Base-by-base conservation (phyloP, 2,113 vertebrate genomes). In the Silurus glanis region DNA sequence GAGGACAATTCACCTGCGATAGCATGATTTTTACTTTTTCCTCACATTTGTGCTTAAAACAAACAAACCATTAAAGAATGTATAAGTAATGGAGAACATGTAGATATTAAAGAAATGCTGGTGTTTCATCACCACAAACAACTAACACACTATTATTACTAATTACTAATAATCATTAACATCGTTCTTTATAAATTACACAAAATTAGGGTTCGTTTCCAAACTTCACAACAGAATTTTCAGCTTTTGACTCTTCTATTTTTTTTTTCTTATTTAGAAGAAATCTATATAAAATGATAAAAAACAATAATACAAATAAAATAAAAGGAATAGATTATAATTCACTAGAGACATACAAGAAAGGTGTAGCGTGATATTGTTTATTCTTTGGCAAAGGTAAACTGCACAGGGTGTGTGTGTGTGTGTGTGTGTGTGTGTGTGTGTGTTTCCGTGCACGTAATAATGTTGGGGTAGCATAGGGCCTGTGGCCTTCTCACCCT, bases 401-500 rank as follows among this genome's bases (percentile, higher is more conserved):
- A 1, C n/a, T 25, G 51, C 17, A 55, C 12, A 4, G 19, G 6
- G 8, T 59, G 55, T 59, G 78, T 37, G 28, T 80, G 56, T 58
- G 75, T 76, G 49, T 13, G 21, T 76, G 21, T 53, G 47, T 78
- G 75, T n/a, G 9, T 74, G 69, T 72, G 69, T 75, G 45, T 49
- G 7, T 25, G 23, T 76, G n/a, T 67, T 14, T 58, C 37, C 37
- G 37, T 37, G 37, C 13, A 58, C 17, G 8, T 16, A 25, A 16
- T 3, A n/a, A 21, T 55, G 37, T 16, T 37, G 9, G 17, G 58
- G 37, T 61, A 61, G 23, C 28, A 45, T 25, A 74, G 83, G 83
- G 83, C 67, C 83, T 74, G 7, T 84, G 83, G 69, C 83, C 83
- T 84, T 74, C 69, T 84, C 51, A 16, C 10, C 69, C 25, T 49